phyloP scores from a whole-genome alignment of 2,888 invertebrate genomes.

The Antitype chi region DNA sequence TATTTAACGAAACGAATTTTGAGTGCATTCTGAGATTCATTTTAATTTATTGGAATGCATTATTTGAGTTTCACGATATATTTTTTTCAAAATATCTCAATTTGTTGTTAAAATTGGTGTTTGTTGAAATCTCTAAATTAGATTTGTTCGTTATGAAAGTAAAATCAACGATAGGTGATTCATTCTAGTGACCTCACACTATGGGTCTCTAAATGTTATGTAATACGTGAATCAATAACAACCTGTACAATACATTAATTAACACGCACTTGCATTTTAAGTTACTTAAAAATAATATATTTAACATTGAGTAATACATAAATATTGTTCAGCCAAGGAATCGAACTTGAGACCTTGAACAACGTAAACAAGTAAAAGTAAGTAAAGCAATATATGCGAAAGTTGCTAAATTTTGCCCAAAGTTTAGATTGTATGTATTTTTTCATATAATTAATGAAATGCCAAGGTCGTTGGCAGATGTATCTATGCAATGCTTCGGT shows the following conservation, averaged over 20 bases:
- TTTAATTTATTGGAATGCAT: slow-evolving; percentile 13
- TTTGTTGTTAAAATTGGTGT: neutral
- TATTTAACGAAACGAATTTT: slow-evolving; percentile 60
- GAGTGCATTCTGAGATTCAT: slow-evolving; percentile 36
- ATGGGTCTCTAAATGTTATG: neutral
- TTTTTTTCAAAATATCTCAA: neutral
- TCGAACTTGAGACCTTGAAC: slow-evolving; percentile 45
- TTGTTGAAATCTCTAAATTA: slow-evolving; percentile 18
- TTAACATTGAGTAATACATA: slow-evolving; percentile 27
- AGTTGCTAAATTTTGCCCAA: slow-evolving; percentile 52
- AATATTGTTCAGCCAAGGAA: slow-evolving; percentile 15
- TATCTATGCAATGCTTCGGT: slow-evolving; percentile 32
- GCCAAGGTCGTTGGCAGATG: slow-evolving; percentile 54
- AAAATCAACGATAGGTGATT: neutral
- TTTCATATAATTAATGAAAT: slow-evolving; percentile 56
- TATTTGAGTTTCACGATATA: neutral
- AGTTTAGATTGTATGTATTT: slow-evolving; percentile 52
- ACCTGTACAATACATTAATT: slow-evolving; percentile 9
- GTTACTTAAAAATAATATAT: slow-evolving; percentile 7
- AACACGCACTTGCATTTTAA: slow-evolving; percentile 8
- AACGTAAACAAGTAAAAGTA: slow-evolving; percentile 56
- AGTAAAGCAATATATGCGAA: slow-evolving; percentile 46
- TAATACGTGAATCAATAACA: slow-evolving; percentile 13
- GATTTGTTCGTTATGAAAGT: slow-evolving; percentile 1
- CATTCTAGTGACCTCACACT: neutral